These are phyloP conservation scores for Leptonema lineaticorne DNA, from an alignment of 1,140 invertebrate species.

Conservation along the genomic window DNA sequence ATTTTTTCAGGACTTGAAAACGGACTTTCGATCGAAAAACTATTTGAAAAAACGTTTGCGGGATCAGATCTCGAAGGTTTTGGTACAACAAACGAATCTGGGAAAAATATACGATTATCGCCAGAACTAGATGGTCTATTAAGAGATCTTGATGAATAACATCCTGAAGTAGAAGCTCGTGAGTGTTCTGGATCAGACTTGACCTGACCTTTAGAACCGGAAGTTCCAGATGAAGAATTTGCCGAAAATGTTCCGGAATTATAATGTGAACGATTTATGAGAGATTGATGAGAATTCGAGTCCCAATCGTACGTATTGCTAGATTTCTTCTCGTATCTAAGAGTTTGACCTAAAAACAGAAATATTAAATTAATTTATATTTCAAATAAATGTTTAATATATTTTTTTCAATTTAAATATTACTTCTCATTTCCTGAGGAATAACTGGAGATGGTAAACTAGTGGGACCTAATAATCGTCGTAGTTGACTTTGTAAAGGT, in stretches of 20 bases:
- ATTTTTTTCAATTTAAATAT: neutral
- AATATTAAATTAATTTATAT: neutral
- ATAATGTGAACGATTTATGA: slow-evolving; percentile 34
- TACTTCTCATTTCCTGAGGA: slow-evolving; percentile 32
- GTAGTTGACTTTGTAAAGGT: slow-evolving; percentile 75
- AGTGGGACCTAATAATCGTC: slow-evolving; percentile 62
- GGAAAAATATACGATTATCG: slow-evolving; percentile 53
- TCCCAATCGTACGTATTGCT: slow-evolving; percentile 36
- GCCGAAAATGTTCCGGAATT: slow-evolving; percentile 51
- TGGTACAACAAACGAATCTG: slow-evolving; percentile 53
- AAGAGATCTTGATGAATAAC: slow-evolving; percentile 29
- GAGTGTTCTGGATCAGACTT: slow-evolving; percentile 46
- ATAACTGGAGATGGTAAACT: slow-evolving; percentile 34
- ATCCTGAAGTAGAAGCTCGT: slow-evolving; percentile 16
- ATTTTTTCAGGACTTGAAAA: slow-evolving; percentile 41
- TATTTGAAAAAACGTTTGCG: slow-evolving; percentile 39
- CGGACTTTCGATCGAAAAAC: slow-evolving; percentile 36
- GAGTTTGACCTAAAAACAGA: slow-evolving; percentile 31
- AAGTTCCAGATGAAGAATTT: slow-evolving; percentile 54
- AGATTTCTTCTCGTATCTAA: slow-evolving; percentile 31
- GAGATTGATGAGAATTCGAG: slow-evolving; percentile 12
- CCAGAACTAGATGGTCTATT: slow-evolving; percentile 48
- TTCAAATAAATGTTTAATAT: neutral
- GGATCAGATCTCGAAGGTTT: slow-evolving; percentile 46
- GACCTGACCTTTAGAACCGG: slow-evolving; percentile 49